Evolutionary conservation across 2,888 invertebrate species (phyloP).

Genomic region (Caenorhabditis becei): DNA sequence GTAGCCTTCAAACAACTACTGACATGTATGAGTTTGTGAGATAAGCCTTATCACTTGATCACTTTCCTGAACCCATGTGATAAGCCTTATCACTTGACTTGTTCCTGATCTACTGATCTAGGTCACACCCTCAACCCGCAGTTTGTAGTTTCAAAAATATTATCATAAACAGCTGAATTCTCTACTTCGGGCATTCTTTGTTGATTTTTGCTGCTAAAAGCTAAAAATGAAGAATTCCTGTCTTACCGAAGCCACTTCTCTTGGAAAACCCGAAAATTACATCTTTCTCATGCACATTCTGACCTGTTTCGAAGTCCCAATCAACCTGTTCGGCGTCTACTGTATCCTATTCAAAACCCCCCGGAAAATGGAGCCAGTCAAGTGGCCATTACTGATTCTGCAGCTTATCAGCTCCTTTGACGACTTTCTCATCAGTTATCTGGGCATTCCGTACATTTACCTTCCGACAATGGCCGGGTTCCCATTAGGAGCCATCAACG

Average conservation of each 20-base stretch:
- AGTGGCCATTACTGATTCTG: slow-evolving; percentile 4
- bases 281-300: not conserved
- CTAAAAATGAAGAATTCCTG: not conserved
- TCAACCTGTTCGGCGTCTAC: slow-evolving; percentile 26
- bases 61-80: too few relatives aligned
- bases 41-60: too few relatives aligned
- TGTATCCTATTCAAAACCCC: slow-evolving; percentile 43
- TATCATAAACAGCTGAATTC: too few relatives aligned
- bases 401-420: slow-evolving; percentile 22
- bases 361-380: slow-evolving; percentile 26
- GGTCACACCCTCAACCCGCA: too few relatives aligned
- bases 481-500: slow-evolving; percentile 29
- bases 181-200: too few relatives aligned
- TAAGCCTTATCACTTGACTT: too few relatives aligned
- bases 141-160: too few relatives aligned
- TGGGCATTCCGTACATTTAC: slow-evolving; percentile 22
- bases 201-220: too few relatives aligned
- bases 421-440: slow-evolving; percentile 18
- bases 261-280: not conserved
- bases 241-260: not conserved
- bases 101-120: too few relatives aligned
- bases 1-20: too few relatives aligned
- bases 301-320: slow-evolving; percentile 13
- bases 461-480: slow-evolving; percentile 26
- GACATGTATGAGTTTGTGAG: too few relatives aligned